A percentile compares a stretch with the other conserved stretches of the same genome.
Evolutionary conservation across 1,140 invertebrate species (phyloP).

Genomic region (Cheumatopsyche charites): DNA sequence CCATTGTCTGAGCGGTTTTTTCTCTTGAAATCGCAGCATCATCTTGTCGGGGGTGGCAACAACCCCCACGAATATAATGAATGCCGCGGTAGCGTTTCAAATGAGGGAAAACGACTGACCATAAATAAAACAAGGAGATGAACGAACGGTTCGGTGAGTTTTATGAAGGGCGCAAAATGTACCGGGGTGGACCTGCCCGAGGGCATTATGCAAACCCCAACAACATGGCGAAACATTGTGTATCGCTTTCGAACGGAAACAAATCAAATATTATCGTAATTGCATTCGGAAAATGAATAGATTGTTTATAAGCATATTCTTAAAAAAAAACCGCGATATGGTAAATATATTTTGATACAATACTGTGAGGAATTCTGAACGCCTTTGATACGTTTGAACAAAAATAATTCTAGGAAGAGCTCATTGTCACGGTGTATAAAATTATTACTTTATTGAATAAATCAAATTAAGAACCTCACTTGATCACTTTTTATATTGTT

Average conservation of each 20-base stretch:
- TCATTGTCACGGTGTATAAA: too few species aligned
- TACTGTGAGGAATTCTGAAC: too few species aligned
- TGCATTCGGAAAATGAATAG: too few species aligned
- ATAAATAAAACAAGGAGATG: constrained; percentile 45
- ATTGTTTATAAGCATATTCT: too few species aligned
- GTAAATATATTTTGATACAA: too few species aligned
- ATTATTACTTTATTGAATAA: too few species aligned
- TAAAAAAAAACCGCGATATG: too few species aligned
- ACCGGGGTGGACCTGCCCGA: constrained; percentile 12
- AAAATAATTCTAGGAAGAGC: too few species aligned
- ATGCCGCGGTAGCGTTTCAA: constrained; percentile 33
- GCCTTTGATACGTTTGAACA: too few species aligned
- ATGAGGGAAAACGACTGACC: constrained; percentile 45
- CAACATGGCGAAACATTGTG: constrained; percentile 23
- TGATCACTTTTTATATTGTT: too few species aligned
- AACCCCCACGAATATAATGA: constrained; percentile 29
- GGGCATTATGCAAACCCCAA: constrained; percentile 31
- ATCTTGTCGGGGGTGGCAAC: not conserved
- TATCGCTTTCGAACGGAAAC: constrained; percentile 27
- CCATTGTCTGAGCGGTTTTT: not conserved
- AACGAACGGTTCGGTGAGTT: constrained; percentile 44
- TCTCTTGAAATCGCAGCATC: not conserved
- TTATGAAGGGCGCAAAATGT: constrained; percentile 39
- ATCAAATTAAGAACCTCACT: too few species aligned
- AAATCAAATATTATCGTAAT: constrained; percentile 5